A percentile compares a stretch with the other conserved stretches of the same genome.
Conservation (phyloP, 2,113 vertebrate species). For the Orientallactaga bullata region DNA sequence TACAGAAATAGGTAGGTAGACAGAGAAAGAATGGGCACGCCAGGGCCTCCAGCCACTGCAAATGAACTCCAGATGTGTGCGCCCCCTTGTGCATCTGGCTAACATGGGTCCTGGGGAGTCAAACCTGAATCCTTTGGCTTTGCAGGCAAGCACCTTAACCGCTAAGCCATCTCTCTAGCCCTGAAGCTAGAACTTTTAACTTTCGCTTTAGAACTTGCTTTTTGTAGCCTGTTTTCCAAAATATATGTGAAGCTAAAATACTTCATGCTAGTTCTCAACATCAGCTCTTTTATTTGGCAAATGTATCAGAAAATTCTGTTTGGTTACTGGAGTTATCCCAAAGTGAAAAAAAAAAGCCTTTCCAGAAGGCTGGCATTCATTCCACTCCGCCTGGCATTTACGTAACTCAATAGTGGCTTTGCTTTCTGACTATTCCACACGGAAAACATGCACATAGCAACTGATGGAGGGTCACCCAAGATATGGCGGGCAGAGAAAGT, state of each 20-base stretch:
- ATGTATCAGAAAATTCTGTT: conserved; percentile 77
- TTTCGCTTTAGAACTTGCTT: conserved; percentile 48
- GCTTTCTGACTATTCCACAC: conserved; percentile 65
- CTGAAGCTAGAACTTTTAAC: conserved; percentile 10
- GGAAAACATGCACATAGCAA: not conserved
- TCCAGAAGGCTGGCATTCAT: conserved; percentile 61
- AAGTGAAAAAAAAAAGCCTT: conserved; percentile 71
- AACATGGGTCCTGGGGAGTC: too few relatives aligned
- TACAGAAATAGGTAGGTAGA: too few relatives aligned
- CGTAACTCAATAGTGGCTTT: conserved; percentile 76
- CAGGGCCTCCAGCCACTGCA: too few relatives aligned
- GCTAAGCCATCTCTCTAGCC: too few relatives aligned
- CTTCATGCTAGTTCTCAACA: conserved; percentile 50
- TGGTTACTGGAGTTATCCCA: conserved; percentile 75
- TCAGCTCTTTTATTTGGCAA: conserved; percentile 77
- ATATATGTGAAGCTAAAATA: conserved; percentile 22
- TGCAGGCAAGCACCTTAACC: too few relatives aligned
- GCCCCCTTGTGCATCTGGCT: too few relatives aligned
- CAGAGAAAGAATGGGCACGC: too few relatives aligned
- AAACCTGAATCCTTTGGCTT: too few relatives aligned
- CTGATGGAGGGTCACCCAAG: conserved; percentile 14
- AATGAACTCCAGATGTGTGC: too few relatives aligned
- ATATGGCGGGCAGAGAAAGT: not conserved
- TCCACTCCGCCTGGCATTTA: conserved; percentile 46
- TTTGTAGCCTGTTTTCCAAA: conserved; percentile 42